Percentiles rank a stretch among this genome's conserved stretches.
Conservation (phyloP, 2,797 vertebrate species). For the Pseudochirops corinnae region DNA sequence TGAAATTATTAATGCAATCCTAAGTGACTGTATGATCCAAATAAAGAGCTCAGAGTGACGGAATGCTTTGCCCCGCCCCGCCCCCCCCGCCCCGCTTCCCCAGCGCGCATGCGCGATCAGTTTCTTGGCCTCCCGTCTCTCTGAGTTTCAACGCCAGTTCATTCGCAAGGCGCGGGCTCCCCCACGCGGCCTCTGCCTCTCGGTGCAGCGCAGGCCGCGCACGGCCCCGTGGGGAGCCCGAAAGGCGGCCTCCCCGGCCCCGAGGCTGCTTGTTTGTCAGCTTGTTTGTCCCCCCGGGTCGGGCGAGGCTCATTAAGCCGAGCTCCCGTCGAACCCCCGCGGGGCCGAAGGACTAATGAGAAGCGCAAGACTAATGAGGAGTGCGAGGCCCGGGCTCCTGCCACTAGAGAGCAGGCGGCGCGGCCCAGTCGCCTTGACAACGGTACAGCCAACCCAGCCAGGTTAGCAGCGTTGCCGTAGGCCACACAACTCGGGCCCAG, state of each 20-base stretch:
- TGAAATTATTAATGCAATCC: background rate
- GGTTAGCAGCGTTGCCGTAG: background rate
- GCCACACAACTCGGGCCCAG: background rate
- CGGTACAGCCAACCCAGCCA: too few species aligned
- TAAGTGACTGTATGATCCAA: background rate
- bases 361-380: background rate
- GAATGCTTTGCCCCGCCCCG: background rate
- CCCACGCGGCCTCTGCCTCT: background rate
- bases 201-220: background rate
- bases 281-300: background rate
- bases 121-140: background rate
- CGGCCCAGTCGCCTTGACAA: background rate
- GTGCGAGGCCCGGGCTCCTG: background rate
- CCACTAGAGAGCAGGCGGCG: too few species aligned
- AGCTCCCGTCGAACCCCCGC: background rate
- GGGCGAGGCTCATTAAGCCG: background rate
- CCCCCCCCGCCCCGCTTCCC: too few species aligned
- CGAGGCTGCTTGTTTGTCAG: background rate
- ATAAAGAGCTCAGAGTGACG: too few species aligned
- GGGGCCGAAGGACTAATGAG: background rate
- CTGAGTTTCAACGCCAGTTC: accelerated
- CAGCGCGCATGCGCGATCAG: accelerated
- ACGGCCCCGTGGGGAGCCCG: background rate
- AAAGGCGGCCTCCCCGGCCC: background rate
- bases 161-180: background rate